These are phyloP conservation scores for Dicyrtoma fusca DNA, from an alignment of 2,888 invertebrate genomes.

Conservation along the genomic window DNA sequence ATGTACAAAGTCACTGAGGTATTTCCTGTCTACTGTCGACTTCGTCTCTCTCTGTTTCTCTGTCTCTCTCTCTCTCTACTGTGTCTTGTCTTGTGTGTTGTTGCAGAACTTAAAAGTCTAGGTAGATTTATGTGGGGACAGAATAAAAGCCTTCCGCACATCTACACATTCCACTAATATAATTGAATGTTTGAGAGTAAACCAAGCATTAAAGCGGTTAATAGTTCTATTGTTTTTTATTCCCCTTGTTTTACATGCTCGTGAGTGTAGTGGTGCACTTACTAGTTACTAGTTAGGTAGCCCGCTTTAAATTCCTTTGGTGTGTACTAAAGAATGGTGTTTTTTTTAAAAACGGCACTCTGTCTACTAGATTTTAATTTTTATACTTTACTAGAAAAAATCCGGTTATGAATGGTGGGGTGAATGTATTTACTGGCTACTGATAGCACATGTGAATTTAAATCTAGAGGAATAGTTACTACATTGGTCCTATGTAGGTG, in stretches of 20 bases:
- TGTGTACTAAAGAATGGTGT: neutral
- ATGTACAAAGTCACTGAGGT: conserved; percentile 17
- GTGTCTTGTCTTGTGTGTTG: neutral
- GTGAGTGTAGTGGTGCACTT: neutral
- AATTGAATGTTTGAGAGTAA: conserved; percentile 31
- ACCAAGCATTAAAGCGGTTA: conserved; percentile 30
- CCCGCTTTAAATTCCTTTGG: neutral
- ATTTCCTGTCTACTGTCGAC: conserved; percentile 18
- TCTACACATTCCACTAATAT: conserved; percentile 5
- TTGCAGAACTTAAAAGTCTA: neutral
- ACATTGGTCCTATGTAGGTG: too few relatives aligned
- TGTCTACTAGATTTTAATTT: too few relatives aligned
- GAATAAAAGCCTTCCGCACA: neutral
- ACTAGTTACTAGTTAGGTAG: too few relatives aligned
- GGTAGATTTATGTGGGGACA: conserved; percentile 20
- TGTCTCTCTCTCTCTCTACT: neutral
- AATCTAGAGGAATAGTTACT: too few relatives aligned
- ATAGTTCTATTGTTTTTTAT: conserved; percentile 30
- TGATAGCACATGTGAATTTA: too few relatives aligned
- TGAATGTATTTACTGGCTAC: too few relatives aligned
- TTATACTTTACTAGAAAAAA: too few relatives aligned
- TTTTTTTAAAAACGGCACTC: too few relatives aligned
- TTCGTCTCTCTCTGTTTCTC: neutral
- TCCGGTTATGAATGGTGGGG: too few relatives aligned
- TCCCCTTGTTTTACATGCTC: neutral